Percentiles rank a stretch among this genome's conserved stretches.
Evolutionary conservation across 2,113 vertebrate genomes (phyloP).

Genomic region (Actenoides hombroni): DNA sequence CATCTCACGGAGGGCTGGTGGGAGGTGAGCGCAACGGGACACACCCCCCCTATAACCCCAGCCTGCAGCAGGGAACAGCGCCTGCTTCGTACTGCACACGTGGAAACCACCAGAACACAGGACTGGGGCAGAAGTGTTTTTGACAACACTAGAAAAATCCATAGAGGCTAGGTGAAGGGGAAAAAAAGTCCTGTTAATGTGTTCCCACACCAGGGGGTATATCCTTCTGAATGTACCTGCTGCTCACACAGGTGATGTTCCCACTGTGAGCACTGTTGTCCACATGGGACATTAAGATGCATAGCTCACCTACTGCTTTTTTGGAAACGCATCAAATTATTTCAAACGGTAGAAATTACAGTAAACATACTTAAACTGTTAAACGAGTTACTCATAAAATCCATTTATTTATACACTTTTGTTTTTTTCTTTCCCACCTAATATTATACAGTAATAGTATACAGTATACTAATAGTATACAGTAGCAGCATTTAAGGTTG

Average conservation of each 20-base stretch:
- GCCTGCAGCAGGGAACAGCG: background rate
- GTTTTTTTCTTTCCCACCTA: too few species aligned
- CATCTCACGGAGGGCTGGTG: rapidly evolving
- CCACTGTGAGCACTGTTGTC: rapidly evolving
- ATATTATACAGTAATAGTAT: too few species aligned
- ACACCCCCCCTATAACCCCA: rapidly evolving
- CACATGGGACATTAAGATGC: rapidly evolving
- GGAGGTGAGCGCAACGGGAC: background rate
- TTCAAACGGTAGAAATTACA: background rate
- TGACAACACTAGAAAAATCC: background rate
- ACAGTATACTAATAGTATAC: too few species aligned
- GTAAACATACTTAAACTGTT: background rate
- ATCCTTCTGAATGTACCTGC: rapidly evolving
- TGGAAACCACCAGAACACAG: rapidly evolving
- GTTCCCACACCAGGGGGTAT: rapidly evolving
- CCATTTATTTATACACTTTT: background rate
- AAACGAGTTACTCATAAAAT: background rate
- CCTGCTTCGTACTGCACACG: rapidly evolving
- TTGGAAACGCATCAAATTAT: background rate
- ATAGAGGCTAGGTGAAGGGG: rapidly evolving
- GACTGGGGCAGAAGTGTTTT: rapidly evolving
- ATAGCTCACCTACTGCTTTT: background rate
- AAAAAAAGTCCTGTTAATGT: rapidly evolving
- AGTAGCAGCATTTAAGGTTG: background rate
- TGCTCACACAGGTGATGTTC: rapidly evolving